Evolutionary conservation across 1,140 invertebrate genomes (phyloP).

Genomic region (Zophobas atratus): DNA sequence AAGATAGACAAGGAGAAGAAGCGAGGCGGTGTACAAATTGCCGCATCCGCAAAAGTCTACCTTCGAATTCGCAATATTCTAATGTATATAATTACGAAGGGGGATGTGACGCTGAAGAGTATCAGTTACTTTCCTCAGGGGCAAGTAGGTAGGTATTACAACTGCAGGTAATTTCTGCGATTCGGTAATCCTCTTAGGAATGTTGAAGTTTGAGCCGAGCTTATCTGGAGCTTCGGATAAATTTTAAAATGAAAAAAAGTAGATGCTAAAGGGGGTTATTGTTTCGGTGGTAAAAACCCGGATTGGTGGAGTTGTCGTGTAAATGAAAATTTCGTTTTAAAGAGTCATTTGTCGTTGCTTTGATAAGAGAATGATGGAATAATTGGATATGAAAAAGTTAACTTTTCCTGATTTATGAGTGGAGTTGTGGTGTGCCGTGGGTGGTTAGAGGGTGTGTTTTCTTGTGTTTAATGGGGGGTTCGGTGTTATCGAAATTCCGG

Average conservation of each 20-base stretch:
- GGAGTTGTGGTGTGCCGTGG: background rate
- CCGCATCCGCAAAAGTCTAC: too few species aligned
- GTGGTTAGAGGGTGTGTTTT: background rate
- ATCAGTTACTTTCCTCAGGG: constrained; percentile 20
- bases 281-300: background rate
- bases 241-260: constrained; percentile 28
- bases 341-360: background rate
- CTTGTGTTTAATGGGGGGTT: constrained; percentile 1
- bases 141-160: constrained; percentile 27
- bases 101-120: constrained; percentile 16
- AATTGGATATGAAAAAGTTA: constrained; percentile 3
- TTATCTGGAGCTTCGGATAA: constrained; percentile 25
- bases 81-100: constrained; percentile 19
- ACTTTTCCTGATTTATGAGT: background rate
- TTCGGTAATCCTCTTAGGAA: constrained; percentile 41
- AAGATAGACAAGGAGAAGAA: too few species aligned
- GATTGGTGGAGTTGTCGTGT: constrained; percentile 13
- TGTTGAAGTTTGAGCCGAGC: constrained; percentile 30
- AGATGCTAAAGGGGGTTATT: constrained; percentile 9
- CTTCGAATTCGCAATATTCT: too few species aligned
- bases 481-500: background rate
- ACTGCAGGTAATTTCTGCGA: constrained; percentile 41
- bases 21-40: too few species aligned
- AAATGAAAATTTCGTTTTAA: constrained; percentile 31
- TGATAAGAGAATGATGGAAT: constrained; percentile 9